These are phyloP conservation scores for Neotoma lepida DNA, from an alignment of 2,113 vertebrate genomes.

Conservation along the genomic window DNA sequence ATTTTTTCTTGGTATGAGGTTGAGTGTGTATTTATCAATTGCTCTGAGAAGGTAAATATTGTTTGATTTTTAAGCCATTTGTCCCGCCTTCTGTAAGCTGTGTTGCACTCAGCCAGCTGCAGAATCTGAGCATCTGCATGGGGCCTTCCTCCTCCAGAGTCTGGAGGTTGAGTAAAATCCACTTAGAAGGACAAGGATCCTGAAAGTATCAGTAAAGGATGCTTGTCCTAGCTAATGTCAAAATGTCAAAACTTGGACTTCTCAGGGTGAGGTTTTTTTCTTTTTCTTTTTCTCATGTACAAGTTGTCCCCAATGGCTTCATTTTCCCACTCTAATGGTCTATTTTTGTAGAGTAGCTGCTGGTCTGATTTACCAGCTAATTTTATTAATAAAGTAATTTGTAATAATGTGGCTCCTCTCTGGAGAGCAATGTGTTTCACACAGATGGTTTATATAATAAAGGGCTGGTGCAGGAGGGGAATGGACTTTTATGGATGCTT, in stretches of 20 bases:
- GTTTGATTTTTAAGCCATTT: neutral
- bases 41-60: neutral
- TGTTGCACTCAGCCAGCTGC: neutral
- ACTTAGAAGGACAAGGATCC: neutral
- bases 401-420: neutral
- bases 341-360: conserved; percentile 6
- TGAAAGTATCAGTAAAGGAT: neutral
- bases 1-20: too few relatives aligned
- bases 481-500: neutral
- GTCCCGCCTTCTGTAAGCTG: neutral
- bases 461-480: neutral
- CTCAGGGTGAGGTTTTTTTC: neutral
- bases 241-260: neutral
- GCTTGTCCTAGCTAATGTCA: neutral
- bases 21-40: conserved; percentile 36
- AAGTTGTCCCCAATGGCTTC: neutral
- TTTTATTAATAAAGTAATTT: conserved; percentile 60
- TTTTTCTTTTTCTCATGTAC: neutral
- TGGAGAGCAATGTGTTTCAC: conserved; percentile 42
- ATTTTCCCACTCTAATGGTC: conserved; percentile 17
- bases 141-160: neutral
- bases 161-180: neutral
- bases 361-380: conserved; percentile 53
- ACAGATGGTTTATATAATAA: neutral
- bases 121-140: neutral